Base-by-base conservation (phyloP, 2,888 invertebrate genomes). In the Morpho helenor region DNA sequence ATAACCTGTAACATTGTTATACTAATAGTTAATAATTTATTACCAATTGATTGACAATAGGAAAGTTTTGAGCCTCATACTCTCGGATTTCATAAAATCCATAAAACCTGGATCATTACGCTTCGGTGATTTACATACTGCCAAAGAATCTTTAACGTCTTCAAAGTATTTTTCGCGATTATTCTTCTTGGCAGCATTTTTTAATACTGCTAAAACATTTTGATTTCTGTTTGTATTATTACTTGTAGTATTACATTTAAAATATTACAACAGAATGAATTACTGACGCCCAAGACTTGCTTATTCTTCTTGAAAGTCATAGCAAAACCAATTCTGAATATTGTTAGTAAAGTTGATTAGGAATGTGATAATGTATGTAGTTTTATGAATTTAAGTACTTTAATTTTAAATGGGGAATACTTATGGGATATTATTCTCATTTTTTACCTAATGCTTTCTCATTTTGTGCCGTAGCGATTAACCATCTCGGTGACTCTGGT, bases 401-500 rank as follows among this genome's bases (percentile, higher is more conserved):
- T 31, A 31, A 31, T 31, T 31, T 31, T 16, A 16, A 16, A 16
- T 16, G 16, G 16, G 16, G 16, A 16, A 16, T 16, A 16, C 16
- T 16, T 16, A 16, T 16, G 16, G 16, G 16, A 16, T 16, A 16
- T 16, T 16, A 16, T 16, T 31, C 31, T 31, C 3, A 31, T 31
- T 31, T 31, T 31, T 3, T 80, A 83, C 83, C 77, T 8, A 87
- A 69, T 23, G 93, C 93, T 73, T 91, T 79, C 40, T 91, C 79
- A 44, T 76, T 83, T 68, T 82, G 81, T 3, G 92, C 92, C 16
- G 88, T 90, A 8, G 92, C 92, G 56, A 93, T 67, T 40, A 94
- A 76, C 93, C 94, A 94, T 61, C 93, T 79, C 1, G 94, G 94
- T 0, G 93, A 93, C 76, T 94, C 94, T 0, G 92, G 91, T 67